Base-by-base conservation (phyloP, 1,140 invertebrate genomes). In the Lepidurus apus region DNA sequence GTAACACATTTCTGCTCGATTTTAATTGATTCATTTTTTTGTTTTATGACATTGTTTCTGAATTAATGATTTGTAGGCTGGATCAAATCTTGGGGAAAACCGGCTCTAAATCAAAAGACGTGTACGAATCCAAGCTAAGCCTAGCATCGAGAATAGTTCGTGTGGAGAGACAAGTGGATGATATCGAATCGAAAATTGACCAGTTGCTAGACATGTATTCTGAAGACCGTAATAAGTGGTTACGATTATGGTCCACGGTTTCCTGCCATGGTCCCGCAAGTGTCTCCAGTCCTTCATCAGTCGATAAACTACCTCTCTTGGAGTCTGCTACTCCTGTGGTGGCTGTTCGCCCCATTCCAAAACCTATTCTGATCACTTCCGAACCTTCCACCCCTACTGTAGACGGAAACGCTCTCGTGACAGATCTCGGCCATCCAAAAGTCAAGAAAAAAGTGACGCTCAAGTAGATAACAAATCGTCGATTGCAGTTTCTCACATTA, bases 1-100 rank as follows among this genome's bases (percentile, higher is more conserved):
- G 53, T 65, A 65, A 65, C 53, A 65, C 17, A 65, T 21, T 65
- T 65, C 21, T 13, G 9, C 53, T 65, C 13, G 53, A 65, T 65
- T 65, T 65, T 9, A 21, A n/a, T 65, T 6, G 13, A 7, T 65
- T 65, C 21, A n/a, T 9, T n/a, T 11, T 47, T 47, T 65, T n/a
- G 1, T 65, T n/a, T n/a, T 6, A 65, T n/a, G n/a, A n/a, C 6
- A 65, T n/a, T 7, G 21, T n/a, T 65, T 11, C 17, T 65, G 45
- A 65, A 44, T 34, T 74, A 7, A 45, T 13, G 21, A 44, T 82
- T 85, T 84, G 79, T 86, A 95, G 95, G 86, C 89, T 97, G 86
- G 96, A 98, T 87, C 92, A 94, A 88, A 97, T 98, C 85, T 89
- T 97, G 81, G 96, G 95, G 79, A 95, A 95, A 87, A 92, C 93